Evolutionary conservation across 2,888 invertebrate species (phyloP), one percentile per base, ranked within the genome.

Genomic region (Sepiola atlantica): DNA sequence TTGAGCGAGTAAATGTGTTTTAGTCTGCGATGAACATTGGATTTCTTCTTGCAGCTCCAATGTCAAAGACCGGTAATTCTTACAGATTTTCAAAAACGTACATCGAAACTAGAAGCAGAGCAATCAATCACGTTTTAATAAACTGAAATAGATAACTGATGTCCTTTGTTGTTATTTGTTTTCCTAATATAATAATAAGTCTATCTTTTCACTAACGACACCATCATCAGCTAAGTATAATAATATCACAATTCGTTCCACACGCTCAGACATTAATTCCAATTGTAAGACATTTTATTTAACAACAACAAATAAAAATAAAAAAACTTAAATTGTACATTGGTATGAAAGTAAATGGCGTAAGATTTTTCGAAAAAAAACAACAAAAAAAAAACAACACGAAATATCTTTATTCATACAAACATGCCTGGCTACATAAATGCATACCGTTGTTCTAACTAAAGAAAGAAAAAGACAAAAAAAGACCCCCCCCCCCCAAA

Each of bases 221-320:
- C n/a, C 77, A 77, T 77, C 77, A 77, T 77, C 77, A 77, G n/a
- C 77, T 77, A n/a, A n/a, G n/a, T 77, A 32, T n/a, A 77, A 77
- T 77, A 24, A 77, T 12, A 20, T 61, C 61, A 61, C 24, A 1
- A 61, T 45, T 77, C n/a, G 32, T 4, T n/a, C 24, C 6, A 61
- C 12, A 28, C 61, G 4, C 77, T n/a, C n/a, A n/a, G 45, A 77
- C n/a, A n/a, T 61, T 18, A 32, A 12, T 16, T 32, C 1, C n/a
- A n/a, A 14, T n/a, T n/a, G 32, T 77, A n/a, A 77, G n/a, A 77
- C 77, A n/a, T 32, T 32, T 32, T 32, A 77, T 77, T 77, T 21
- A 28, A 61, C 28, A 10, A 4, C 24, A 61, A 61, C 1, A 12
- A 61, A 21, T 10, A 61, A 21, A 21, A 21, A 57, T 2, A 57